These are phyloP conservation scores for Xestia c-nigrum DNA, from an alignment of 2,888 invertebrate genomes.

Conservation along the genomic window DNA sequence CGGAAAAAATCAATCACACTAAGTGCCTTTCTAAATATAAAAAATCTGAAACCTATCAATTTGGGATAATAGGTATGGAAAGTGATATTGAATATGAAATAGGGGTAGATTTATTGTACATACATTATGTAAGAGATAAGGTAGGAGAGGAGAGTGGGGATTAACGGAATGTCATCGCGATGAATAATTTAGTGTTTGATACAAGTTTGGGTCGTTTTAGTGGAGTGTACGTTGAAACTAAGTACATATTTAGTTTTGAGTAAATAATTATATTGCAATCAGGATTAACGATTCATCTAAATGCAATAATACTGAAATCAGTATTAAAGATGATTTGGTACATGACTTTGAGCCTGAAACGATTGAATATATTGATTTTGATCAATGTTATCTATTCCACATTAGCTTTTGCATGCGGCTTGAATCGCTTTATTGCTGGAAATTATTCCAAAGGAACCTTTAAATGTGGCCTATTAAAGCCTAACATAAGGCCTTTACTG, in stretches of 20 bases:
- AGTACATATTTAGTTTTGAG: neutral
- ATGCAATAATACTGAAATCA: neutral
- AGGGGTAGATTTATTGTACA: slow-evolving; percentile 36
- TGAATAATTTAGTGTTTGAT: slow-evolving; percentile 46
- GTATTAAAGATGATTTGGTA: neutral
- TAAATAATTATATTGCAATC: neutral
- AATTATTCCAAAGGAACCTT: neutral
- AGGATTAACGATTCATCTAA: too few relatives aligned
- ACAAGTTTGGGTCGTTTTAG: slow-evolving; percentile 15
- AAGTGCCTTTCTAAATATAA: slow-evolving; percentile 25
- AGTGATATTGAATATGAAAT: slow-evolving; percentile 48
- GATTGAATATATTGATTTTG: neutral
- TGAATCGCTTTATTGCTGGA: neutral
- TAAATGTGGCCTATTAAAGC: neutral
- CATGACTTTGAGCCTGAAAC: neutral
- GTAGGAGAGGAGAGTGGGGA: slow-evolving; percentile 20
- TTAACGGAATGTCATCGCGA: slow-evolving; percentile 33
- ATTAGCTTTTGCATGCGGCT: neutral
- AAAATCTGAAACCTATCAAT: slow-evolving; percentile 33
- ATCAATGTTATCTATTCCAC: neutral
- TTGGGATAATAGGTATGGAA: slow-evolving; percentile 29
- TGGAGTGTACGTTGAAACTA: slow-evolving; percentile 1
- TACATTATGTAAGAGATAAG: slow-evolving; percentile 42
- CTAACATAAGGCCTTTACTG: neutral
- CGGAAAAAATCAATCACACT: slow-evolving; percentile 43